A percentile compares a stretch with the other conserved stretches of the same genome.
Conservation (phyloP, 2,888 invertebrate species). For the Callosobruchus maculatus region DNA sequence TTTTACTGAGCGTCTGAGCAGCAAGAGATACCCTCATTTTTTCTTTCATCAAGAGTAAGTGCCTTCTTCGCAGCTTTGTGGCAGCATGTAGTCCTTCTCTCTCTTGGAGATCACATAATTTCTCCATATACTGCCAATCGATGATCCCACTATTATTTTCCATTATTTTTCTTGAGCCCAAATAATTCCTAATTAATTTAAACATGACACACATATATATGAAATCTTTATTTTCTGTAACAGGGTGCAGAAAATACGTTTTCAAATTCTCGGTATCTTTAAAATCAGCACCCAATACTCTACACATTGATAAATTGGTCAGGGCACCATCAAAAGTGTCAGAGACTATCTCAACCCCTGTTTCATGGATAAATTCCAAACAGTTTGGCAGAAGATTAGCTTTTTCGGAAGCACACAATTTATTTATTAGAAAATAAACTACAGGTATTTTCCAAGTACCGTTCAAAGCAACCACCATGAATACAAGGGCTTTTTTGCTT, state of each 20-base stretch:
- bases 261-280: constrained; percentile 12
- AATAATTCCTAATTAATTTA: constrained; percentile 11
- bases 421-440: constrained; percentile 27
- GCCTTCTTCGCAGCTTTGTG: constrained; percentile 5
- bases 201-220: constrained; percentile 16
- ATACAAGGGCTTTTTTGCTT: constrained; percentile 22
- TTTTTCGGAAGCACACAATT: constrained; percentile 18
- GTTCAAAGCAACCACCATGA: constrained; percentile 23
- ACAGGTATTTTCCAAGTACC: constrained; percentile 27
- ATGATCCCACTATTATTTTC: constrained; percentile 7
- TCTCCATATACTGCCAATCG: constrained; percentile 9
- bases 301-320: constrained; percentile 16
- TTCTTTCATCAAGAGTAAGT: constrained; percentile 7
- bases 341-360: constrained; percentile 16
- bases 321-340: constrained; percentile 24
- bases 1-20: no score
- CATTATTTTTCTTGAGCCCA: neutral
- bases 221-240: constrained; percentile 5
- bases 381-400: constrained; percentile 17
- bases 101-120: constrained; percentile 18
- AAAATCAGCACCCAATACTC: constrained; percentile 19
- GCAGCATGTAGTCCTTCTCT: constrained; percentile 6
- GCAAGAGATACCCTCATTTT: constrained; percentile 27
- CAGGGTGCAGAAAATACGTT: constrained; percentile 19
- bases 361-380: constrained; percentile 14